Evolutionary conservation across 1,140 invertebrate species (phyloP).

Genomic region (Anoplophora glabripennis): DNA sequence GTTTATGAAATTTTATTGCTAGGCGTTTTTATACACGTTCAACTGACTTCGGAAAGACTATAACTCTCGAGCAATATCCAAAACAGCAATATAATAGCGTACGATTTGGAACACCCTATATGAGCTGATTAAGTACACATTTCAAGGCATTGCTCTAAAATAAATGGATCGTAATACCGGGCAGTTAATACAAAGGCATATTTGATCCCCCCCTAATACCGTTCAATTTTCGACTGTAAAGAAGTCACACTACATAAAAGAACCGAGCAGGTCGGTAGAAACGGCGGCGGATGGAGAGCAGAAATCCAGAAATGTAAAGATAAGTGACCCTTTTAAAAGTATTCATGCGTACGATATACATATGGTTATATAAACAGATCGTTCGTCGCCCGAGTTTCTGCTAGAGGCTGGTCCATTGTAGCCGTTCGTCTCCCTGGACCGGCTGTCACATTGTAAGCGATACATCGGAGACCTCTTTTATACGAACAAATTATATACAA

Average conservation of each 20-base stretch:
- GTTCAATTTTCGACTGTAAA: conserved; percentile 10
- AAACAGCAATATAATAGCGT: too few species aligned
- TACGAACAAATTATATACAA: conserved; percentile 51
- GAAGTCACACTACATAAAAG: not conserved
- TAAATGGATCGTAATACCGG: too few species aligned
- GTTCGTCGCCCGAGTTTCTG: conserved; percentile 9
- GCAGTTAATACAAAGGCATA: too few species aligned
- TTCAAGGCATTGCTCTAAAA: too few species aligned
- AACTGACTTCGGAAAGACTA: too few species aligned
- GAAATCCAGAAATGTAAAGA: conserved; percentile 40
- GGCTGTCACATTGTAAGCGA: conserved; percentile 47
- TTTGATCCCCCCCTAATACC: not conserved
- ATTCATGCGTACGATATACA: conserved; percentile 47
- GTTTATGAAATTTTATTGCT: too few species aligned
- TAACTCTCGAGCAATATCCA: too few species aligned
- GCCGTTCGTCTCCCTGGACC: conserved; percentile 26
- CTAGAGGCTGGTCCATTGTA: conserved; percentile 18
- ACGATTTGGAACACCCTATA: too few species aligned
- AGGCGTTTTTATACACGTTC: too few species aligned
- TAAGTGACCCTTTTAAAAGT: conserved; percentile 46
- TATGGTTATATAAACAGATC: conserved; percentile 45
- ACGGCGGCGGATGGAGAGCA: conserved; percentile 23
- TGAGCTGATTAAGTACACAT: too few species aligned
- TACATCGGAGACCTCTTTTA: conserved; percentile 45
- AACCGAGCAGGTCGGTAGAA: conserved; percentile 4